Percentiles rank a stretch among this genome's conserved stretches.
Conservation (phyloP, 2,797 vertebrate genomes). For the Argya squamiceps region DNA sequence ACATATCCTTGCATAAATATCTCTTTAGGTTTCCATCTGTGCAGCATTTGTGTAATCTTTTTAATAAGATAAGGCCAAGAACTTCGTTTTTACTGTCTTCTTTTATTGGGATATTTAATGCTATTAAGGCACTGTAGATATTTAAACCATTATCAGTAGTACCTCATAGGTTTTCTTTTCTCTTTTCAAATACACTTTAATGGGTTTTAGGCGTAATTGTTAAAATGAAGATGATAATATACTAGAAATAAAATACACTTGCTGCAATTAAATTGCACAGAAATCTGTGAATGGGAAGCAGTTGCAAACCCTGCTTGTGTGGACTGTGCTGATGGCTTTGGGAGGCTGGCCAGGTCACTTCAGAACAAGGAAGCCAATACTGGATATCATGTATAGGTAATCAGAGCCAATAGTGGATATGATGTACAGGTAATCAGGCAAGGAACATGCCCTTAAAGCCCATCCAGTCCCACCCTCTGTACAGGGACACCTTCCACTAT, state of each 20-base stretch:
- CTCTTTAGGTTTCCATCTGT: constrained; percentile 5
- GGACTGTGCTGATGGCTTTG: background rate
- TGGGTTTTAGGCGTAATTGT: background rate
- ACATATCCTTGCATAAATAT: background rate
- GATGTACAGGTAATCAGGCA: background rate
- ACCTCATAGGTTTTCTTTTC: constrained; percentile 4
- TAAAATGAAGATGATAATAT: background rate
- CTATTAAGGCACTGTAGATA: background rate
- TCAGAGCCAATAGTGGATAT: background rate
- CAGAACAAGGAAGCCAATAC: background rate
- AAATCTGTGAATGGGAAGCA: background rate
- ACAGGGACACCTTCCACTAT: background rate
- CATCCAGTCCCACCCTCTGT: background rate
- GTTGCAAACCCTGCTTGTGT: background rate
- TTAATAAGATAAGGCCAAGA: constrained; percentile 19
- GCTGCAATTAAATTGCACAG: background rate
- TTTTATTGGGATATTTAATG: background rate
- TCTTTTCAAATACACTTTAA: background rate
- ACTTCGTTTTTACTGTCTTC: background rate
- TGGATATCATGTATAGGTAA: fast-evolving
- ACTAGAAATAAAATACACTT: background rate
- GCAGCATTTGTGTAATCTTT: constrained; percentile 6
- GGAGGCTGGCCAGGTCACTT: background rate
- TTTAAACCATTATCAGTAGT: constrained; percentile 5
- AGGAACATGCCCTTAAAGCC: background rate